Evolutionary conservation across 2,797 vertebrate genomes (phyloP).

Genomic region (Oreonectes daqikongensis): DNA sequence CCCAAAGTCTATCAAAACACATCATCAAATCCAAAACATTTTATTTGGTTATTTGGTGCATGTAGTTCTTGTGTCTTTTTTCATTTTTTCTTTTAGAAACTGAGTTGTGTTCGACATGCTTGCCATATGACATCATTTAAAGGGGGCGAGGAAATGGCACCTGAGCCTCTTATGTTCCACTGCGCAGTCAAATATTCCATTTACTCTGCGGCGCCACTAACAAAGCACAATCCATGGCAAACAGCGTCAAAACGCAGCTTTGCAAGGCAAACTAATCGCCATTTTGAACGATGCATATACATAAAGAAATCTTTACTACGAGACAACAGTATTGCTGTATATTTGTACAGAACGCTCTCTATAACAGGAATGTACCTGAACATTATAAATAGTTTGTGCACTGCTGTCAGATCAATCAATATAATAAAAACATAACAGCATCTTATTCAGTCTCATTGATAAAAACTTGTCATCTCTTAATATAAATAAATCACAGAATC

Average conservation of each 20-base stretch:
- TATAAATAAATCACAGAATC: conserved; percentile 44
- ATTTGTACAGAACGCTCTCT: conserved; percentile 6
- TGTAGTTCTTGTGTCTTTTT: conserved; percentile 4
- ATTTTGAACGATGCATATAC: background rate
- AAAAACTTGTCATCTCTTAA: background rate
- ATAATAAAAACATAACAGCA: background rate
- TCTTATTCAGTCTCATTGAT: background rate
- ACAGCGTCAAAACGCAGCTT: conserved; percentile 27
- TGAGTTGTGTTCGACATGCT: conserved; percentile 28
- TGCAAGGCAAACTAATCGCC: conserved; percentile 33
- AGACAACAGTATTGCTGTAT: background rate
- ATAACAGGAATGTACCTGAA: conserved; percentile 23
- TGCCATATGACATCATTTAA: conserved; percentile 52
- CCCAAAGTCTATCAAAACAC: conserved; percentile 1
- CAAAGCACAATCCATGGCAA: conserved; percentile 32
- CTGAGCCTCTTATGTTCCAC: conserved; percentile 53
- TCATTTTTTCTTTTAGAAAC: background rate
- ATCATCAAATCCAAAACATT: conserved; percentile 15
- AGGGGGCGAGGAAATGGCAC: conserved; percentile 40
- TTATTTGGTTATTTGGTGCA: conserved; percentile 31
- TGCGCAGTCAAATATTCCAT: conserved; percentile 55
- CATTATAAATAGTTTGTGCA: conserved; percentile 29
- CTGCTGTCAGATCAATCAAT: background rate
- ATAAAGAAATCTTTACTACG: background rate
- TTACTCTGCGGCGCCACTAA: conserved; percentile 36